Base-by-base conservation (phyloP, 92 coral and sea anemone species). In the Scolanthus callimorphus region DNA sequence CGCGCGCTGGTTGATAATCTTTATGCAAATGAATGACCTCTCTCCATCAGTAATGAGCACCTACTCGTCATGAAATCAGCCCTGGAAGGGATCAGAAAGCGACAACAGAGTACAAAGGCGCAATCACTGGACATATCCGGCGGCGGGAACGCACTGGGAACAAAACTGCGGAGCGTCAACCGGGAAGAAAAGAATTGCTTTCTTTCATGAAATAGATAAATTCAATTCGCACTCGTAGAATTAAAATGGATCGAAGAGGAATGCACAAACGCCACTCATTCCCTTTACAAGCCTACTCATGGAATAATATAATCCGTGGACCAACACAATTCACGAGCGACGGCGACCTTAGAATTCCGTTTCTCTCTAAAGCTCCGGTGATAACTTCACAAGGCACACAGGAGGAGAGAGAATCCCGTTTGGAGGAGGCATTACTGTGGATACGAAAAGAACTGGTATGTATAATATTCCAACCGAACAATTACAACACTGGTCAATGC, bases 371-470 rank as follows among this genome's bases (percentile, higher is more conserved):
- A 27, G 79, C 78, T 1, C 96, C 99, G 12, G 79, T 71, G 8
- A 78, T 94, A 10, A 69, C 28, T 23, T 81, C 89, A n/a, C 82
- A 81, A 50, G 99, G 96, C 47, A 94, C 87, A 29, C 82, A 72
- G 12, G 79, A 85, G 34, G 99, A 94, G 29, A 59, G 99, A 54
- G 78, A 90, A 20, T 66, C 77, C n/a, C 76, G 91, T 17, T 60
- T 94, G 29, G 90, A 94, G 57, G 70, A 70, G 37, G 96, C 99
- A n/a, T 25, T 94, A 0, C 63, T 74, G 15, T 94, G 99, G 99
- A 78, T 94, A 27, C 59, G 88, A 76, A 82, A 84, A 57, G 99
- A 94, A 65, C 59, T 94, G 77, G 99, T 94, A 39, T 71, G 99
- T 46, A 46, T 73, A 2, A 12, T 19, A 23, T 6, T 15, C 41